Conservation (phyloP, 2,113 vertebrate species). For the Mionectes macconnelli region DNA sequence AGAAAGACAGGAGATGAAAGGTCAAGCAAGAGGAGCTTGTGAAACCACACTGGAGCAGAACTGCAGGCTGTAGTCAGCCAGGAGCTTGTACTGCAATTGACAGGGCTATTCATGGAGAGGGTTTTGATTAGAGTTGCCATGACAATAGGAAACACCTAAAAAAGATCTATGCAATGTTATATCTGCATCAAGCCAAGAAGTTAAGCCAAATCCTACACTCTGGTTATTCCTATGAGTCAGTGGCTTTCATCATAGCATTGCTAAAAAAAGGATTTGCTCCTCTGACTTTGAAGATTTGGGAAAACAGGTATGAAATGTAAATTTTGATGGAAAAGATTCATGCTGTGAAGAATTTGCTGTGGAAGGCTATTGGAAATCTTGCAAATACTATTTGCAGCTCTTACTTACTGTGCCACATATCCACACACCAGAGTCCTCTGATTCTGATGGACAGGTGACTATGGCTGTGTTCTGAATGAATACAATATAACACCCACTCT, state of each 20-base stretch:
- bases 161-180: slow-evolving; percentile 69
- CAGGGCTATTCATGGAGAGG: slow-evolving; percentile 62
- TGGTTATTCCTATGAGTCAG: slow-evolving; percentile 17
- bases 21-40: slow-evolving; percentile 46
- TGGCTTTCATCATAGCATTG: background rate
- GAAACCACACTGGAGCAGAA: slow-evolving; percentile 44
- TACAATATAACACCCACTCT: background rate
- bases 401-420: background rate
- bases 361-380: slow-evolving; percentile 12
- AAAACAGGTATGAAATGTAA: slow-evolving; percentile 51
- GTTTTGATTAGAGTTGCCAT: slow-evolving; percentile 73
- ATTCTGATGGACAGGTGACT: background rate
- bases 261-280: slow-evolving; percentile 9
- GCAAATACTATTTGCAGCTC: background rate
- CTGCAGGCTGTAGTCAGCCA: slow-evolving; percentile 40
- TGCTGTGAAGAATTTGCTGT: background rate
- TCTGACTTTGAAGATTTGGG: slow-evolving; percentile 26
- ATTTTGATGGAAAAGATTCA: slow-evolving; percentile 16
- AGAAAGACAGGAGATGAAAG: slow-evolving; percentile 42
- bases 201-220: background rate
- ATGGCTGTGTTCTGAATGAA: background rate
- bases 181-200: slow-evolving; percentile 37
- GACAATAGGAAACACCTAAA: slow-evolving; percentile 71
- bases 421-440: background rate
- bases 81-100: slow-evolving; percentile 53